Percentiles rank a stretch among this genome's conserved stretches.
These are phyloP conservation scores for rabbit (Oryctolagus cuniculus) DNA, from an alignment of 2,113 vertebrate species.

Conservation along the genomic window mOryCun1.1 NC_091449.1:51636001-51636500, in stretches of 20 bases:
- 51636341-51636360: background rate
- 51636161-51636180: background rate
- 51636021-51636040: background rate
- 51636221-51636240: background rate
- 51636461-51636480: no score
- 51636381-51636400: conserved; percentile 5
- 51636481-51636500: no score
- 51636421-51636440: no score
- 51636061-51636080: background rate
- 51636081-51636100: background rate
- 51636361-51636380: conserved; percentile 11
- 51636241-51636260: background rate
- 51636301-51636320: background rate
- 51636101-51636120: conserved; percentile 27
- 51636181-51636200: background rate
- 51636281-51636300: background rate
- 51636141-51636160: background rate
- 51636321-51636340: background rate
- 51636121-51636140: background rate
- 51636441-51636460: no score
- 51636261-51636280: background rate
- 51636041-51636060: background rate
- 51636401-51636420: background rate
- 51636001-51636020: background rate
- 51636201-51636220: background rate